Evolutionary conservation across 2,113 vertebrate species (phyloP).

Genomic region (Cyanocitta stelleri): DNA sequence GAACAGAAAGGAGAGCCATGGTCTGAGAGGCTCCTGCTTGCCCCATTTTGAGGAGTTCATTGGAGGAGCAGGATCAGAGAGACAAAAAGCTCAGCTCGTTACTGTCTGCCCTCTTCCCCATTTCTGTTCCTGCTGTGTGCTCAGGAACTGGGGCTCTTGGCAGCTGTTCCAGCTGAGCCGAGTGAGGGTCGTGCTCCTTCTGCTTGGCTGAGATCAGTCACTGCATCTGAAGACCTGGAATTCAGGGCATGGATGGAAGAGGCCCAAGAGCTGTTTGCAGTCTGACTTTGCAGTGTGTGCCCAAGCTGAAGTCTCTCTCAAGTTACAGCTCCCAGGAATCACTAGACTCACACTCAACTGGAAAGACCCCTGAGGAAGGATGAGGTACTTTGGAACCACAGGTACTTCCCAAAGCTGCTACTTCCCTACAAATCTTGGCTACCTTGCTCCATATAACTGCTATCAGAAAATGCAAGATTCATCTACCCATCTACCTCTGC

Average conservation of each 20-base stretch:
- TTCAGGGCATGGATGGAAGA: background rate
- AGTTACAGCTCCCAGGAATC: background rate
- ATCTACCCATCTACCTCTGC: background rate
- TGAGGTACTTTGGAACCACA: background rate
- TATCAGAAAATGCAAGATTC: background rate
- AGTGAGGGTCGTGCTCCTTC: background rate
- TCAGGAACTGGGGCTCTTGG: background rate
- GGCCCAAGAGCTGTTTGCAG: background rate
- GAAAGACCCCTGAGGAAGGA: background rate
- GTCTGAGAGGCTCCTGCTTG: background rate
- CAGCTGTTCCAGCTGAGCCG: background rate
- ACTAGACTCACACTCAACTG: background rate
- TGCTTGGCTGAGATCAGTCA: background rate
- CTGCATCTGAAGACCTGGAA: fast-evolving
- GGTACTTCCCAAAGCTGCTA: background rate
- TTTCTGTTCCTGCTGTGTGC: background rate
- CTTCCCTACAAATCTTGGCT: background rate
- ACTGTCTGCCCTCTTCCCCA: background rate
- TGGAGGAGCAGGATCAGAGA: background rate
- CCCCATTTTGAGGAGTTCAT: background rate
- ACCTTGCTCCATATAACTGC: background rate
- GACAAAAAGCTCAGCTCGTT: background rate
- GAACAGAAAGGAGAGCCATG: background rate
- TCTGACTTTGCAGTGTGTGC: background rate
- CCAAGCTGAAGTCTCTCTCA: background rate